Evolutionary conservation across 2,113 vertebrate species (phyloP), one percentile per base, ranked within the genome.

Genomic region (Bungarus multicinctus): DNA sequence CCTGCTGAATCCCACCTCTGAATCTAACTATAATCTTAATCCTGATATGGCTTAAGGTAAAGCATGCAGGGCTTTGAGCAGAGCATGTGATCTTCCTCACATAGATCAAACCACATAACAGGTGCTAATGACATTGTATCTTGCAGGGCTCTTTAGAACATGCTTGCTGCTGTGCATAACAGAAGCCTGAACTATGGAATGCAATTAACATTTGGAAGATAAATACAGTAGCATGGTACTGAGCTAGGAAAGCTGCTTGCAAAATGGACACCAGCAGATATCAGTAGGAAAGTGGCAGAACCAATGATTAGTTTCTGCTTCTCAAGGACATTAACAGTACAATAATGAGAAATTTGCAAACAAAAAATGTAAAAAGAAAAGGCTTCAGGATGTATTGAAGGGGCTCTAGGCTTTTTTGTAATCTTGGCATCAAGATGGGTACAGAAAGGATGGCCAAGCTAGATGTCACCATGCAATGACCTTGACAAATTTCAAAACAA

Each of bases 151-250:
- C 54, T 58, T 54, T 16, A 50, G 88, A 86, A 93, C 88, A 89
- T 90, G 69, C 92, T 60, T 52, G 86, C 92, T 85, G 92, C 92
- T 93, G 92, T 90, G 92, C 50, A 85, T 60, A 93, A 86, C 92
- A 93, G 30, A 52, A 81, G 43, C 20, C 45, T 47, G 88, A 52
- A 52, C 88, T 60, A 39, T 58, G 92, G 74, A 89, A 85, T 9
- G 92, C 88, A 93, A 93, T 93, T 90, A 93, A 90, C 92, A 93
- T 93, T 93, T 93, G 88, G 53, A 93, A 90, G 92, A 89, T 93
- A 90, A 89, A 93, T 93, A 81, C 34, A 81, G 74, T 43, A 39
- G 69, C 54, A 25, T 85, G 52, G 74, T 74, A 52, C 54, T 58
- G 43, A 39, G 69, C 53, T 60, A 90, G 54, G 69, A 81, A 39